Percentiles rank a stretch among this genome's conserved stretches.
These are phyloP conservation scores for Lordiphosa andalusiaca DNA, from an alignment of 2,888 invertebrate genomes.

Conservation along the genomic window DNA sequence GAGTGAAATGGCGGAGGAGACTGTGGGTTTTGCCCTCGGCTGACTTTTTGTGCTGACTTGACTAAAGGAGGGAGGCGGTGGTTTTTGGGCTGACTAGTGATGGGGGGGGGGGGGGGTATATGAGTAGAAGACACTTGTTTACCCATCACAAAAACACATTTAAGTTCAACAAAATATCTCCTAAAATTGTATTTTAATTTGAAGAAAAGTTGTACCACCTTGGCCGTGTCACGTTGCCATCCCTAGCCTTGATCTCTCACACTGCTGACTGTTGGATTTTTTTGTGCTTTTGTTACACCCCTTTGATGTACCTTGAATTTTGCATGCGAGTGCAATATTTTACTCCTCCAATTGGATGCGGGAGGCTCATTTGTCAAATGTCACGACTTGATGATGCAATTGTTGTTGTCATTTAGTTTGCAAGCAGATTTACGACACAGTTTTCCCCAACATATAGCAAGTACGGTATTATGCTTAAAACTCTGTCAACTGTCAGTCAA, in stretches of 20 bases:
- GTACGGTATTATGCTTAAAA: conserved; percentile 24
- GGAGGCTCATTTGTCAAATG: conserved; percentile 74
- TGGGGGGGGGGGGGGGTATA: too few species aligned
- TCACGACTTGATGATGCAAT: conserved; percentile 76
- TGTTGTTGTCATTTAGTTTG: conserved; percentile 68
- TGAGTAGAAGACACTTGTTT: too few species aligned
- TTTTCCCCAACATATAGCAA: conserved; percentile 9
- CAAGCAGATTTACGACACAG: conserved; percentile 63
- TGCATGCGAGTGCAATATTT: conserved; percentile 64
- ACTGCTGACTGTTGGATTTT: conserved; percentile 52
- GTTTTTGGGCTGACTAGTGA: conserved; percentile 1
- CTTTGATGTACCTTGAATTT: conserved; percentile 68
- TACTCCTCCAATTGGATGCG: conserved; percentile 58
- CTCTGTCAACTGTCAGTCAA: conserved; percentile 64
- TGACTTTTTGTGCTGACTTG: conserved; percentile 40
- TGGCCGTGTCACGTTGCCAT: conserved; percentile 18
- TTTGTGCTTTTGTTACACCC: conserved; percentile 60
- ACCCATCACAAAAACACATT: too few species aligned
- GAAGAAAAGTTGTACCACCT: too few species aligned
- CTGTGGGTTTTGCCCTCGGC: conserved; percentile 20
- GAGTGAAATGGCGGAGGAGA: conserved; percentile 16
- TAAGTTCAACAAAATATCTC: too few species aligned
- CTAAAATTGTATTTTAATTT: too few species aligned
- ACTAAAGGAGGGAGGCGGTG: conserved; percentile 11
- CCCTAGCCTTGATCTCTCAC: not conserved